Evolutionary conservation across 2,113 vertebrate genomes (phyloP).

Genomic region (Perca schrenkii): DNA sequence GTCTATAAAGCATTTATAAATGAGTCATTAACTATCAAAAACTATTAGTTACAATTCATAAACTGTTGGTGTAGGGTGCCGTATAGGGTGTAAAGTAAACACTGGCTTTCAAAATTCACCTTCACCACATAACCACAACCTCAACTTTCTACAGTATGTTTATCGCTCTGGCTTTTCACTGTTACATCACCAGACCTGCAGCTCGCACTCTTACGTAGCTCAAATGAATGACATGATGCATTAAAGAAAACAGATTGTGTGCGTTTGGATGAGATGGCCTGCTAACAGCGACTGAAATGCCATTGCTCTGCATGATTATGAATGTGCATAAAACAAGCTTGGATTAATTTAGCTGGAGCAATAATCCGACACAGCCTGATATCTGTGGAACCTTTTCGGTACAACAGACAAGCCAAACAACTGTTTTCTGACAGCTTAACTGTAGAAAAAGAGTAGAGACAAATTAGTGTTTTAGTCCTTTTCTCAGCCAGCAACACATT

Average conservation of each 20-base stretch:
- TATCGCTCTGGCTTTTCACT: neutral
- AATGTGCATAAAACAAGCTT: slow-evolving; percentile 1
- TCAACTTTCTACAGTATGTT: neutral
- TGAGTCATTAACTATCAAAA: neutral
- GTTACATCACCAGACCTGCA: neutral
- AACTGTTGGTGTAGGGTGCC: too few species aligned
- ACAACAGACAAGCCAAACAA: slow-evolving; percentile 52
- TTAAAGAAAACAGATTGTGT: slow-evolving; percentile 53
- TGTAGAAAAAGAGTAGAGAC: slow-evolving; percentile 9
- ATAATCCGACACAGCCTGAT: slow-evolving; percentile 23
- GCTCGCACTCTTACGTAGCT: too few species aligned
- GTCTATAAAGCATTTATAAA: neutral
- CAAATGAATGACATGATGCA: slow-evolving; percentile 8
- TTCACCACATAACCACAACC: neutral
- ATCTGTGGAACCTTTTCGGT: slow-evolving; percentile 27
- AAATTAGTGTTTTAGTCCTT: neutral
- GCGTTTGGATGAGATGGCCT: slow-evolving; percentile 21
- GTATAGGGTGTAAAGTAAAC: too few species aligned
- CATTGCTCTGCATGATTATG: neutral
- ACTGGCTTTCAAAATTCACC: neutral
- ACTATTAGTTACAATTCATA: neutral
- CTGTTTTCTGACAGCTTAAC: slow-evolving; percentile 65
- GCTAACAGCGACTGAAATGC: slow-evolving; percentile 15
- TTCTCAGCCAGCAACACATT: neutral
- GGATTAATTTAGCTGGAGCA: slow-evolving; percentile 24